Evolutionary conservation across 1,140 invertebrate species (phyloP), one percentile per base, ranked within the genome.

Genomic region (Bicyclus anynana): DNA sequence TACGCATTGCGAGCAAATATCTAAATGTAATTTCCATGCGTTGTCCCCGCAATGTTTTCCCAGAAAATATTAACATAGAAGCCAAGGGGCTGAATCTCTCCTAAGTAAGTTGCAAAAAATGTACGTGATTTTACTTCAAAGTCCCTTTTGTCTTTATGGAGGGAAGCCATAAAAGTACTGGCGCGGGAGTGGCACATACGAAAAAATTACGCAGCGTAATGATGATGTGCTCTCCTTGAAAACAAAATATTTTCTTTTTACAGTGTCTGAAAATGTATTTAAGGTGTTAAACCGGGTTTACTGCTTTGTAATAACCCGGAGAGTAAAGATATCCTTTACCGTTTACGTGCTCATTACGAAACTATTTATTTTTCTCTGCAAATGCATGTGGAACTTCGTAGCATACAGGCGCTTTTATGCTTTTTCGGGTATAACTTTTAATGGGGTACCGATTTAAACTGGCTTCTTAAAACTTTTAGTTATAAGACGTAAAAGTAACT

Each of bases 71-170:
- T 86, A 86, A 87, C 84, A 86, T 85, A 74, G 72, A 81, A 84
- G 73, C 72, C 80, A 82, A 84, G 81, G 81, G 84, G 81, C 81
- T 84, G 81, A 80, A 82, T 87, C 83, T 84, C 77, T 84, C 81
- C 81, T 87, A 87, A 87, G 84, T 87, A 87, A 87, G 83, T 87
- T 87, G 83, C 81, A 87, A 87, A 85, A 87, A 87, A 86, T 86
- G 79, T 88, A 88, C 84, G 84, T 88, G 84, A 88, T 88, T 87
- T 87, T 85, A 87, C 83, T 87, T 87, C 84, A 87, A 88, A 88
- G 84, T 86, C 77, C 80, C 77, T 88, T 88, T 86, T 88, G 83
- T 88, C 81, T 88, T 86, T 86, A 88, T 86, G 77, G 77, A 84
- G 72, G 80, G 76, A 80, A 79, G 74, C 79, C 81, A 86, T 84